These are phyloP conservation scores for Borostomias antarcticus DNA, from an alignment of 2,797 vertebrate genomes.

Conservation along the genomic window DNA sequence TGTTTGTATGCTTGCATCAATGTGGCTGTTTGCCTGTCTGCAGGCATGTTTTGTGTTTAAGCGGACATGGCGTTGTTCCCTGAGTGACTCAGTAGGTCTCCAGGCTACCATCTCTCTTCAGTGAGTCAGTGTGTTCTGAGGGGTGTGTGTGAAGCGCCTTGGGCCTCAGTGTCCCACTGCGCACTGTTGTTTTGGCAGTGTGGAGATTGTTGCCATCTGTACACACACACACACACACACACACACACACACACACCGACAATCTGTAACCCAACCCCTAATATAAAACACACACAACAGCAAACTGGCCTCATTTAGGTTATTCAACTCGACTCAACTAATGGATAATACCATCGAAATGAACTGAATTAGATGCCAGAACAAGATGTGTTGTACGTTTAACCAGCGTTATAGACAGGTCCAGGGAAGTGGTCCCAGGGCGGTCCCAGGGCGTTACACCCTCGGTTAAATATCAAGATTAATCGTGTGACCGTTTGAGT, in stretches of 20 bases:
- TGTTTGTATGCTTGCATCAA: background rate
- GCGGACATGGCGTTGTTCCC: background rate
- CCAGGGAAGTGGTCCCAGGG: background rate
- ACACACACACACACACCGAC: background rate
- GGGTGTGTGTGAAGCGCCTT: conserved; percentile 21
- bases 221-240: background rate
- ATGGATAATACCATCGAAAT: background rate
- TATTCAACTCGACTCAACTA: background rate
- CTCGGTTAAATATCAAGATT: background rate
- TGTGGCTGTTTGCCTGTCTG: background rate
- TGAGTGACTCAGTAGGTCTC: background rate
- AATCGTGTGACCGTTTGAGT: background rate
- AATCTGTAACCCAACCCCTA: background rate
- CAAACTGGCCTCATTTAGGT: background rate
- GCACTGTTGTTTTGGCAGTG: background rate
- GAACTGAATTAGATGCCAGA: background rate
- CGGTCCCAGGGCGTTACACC: background rate
- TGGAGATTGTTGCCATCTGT: conserved; percentile 12
- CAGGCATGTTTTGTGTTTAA: background rate
- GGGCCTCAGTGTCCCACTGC: background rate
- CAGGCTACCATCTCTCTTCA: background rate
- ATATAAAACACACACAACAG: background rate
- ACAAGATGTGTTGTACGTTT: too few species aligned
- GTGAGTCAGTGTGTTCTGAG: background rate
- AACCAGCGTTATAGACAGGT: too few species aligned